Conservation (phyloP, 2,113 vertebrate species). For the Crotalus helleri region DNA sequence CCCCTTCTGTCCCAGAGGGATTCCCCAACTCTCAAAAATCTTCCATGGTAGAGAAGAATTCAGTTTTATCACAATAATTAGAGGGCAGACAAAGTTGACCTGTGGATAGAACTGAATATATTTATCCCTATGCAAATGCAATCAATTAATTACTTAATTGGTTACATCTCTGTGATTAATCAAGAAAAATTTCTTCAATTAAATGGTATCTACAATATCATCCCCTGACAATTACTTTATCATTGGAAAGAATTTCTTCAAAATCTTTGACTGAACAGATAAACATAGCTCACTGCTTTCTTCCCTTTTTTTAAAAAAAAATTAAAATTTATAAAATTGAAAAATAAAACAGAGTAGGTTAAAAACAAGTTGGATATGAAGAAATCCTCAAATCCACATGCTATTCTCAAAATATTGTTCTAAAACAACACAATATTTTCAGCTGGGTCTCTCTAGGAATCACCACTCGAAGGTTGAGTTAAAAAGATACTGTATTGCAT, state of each 20-base stretch:
- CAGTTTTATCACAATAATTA: too few relatives aligned
- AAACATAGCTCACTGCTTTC: background rate
- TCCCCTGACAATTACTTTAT: background rate
- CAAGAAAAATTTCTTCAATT: background rate
- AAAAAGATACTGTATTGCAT: background rate
- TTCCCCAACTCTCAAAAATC: background rate
- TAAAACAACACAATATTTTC: background rate
- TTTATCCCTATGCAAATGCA: background rate
- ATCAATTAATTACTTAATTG: slow-evolving; percentile 1
- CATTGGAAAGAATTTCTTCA: background rate
- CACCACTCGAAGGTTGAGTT: background rate
- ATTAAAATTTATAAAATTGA: background rate
- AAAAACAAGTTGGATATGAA: background rate
- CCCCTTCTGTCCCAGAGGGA: background rate
- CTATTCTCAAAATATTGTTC: background rate
- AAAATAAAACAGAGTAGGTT: background rate
- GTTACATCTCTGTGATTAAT: background rate
- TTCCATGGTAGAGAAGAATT: background rate
- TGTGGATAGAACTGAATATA: background rate
- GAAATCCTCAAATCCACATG: background rate
- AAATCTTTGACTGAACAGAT: background rate
- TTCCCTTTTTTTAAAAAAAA: background rate
- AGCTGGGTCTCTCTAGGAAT: background rate
- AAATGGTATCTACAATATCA: background rate
- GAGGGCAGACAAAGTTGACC: background rate